Evolutionary conservation across 1,140 invertebrate genomes (phyloP).

Genomic region (Platyura marginata): DNA sequence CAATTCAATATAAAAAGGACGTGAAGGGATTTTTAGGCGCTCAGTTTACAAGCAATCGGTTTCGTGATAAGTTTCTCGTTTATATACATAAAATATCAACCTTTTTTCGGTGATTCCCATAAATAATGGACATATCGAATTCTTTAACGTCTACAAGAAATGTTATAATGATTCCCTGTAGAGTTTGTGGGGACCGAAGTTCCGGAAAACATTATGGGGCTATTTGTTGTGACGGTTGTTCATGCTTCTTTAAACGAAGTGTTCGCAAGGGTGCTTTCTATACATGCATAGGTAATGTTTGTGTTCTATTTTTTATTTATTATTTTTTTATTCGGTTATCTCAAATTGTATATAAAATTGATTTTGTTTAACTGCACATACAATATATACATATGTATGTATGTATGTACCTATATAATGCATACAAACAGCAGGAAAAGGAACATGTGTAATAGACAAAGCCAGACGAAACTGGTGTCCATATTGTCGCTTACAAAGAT

Average conservation of each 20-base stretch:
- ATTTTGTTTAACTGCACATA: too few species aligned
- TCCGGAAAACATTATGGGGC: constrained; percentile 80
- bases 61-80: too few species aligned
- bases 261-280: constrained; percentile 49
- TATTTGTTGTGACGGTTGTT: constrained; percentile 74
- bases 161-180: constrained; percentile 29
- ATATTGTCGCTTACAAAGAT: constrained; percentile 61
- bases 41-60: too few species aligned
- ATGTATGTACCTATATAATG: too few species aligned
- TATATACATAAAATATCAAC: too few species aligned
- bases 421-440: constrained; percentile 40
- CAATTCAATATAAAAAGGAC: too few species aligned
- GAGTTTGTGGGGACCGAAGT: constrained; percentile 69
- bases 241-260: constrained; percentile 75
- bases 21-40: too few species aligned
- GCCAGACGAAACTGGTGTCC: constrained; percentile 75
- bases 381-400: too few species aligned
- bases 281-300: constrained; percentile 33
- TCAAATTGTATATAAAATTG: too few species aligned
- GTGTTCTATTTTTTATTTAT: neutral
- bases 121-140: too few species aligned
- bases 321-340: neutral
- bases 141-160: too few species aligned
- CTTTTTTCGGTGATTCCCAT: too few species aligned
- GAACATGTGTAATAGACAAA: constrained; percentile 64